These are phyloP conservation scores for Lycocerus yunnanus DNA, from an alignment of 2,888 invertebrate species.

Conservation along the genomic window DNA sequence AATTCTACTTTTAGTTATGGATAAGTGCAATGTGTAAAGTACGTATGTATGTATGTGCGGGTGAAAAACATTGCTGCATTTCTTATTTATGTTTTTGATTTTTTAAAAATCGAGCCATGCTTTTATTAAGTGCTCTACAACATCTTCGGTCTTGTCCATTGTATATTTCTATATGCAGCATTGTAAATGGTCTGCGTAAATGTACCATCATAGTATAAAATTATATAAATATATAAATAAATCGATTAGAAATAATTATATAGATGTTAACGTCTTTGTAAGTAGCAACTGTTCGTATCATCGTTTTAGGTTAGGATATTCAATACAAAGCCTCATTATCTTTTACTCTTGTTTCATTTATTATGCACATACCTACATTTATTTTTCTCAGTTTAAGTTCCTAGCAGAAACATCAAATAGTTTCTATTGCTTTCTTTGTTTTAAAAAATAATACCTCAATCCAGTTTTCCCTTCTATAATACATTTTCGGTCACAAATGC, in stretches of 20 bases:
- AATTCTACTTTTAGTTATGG: conserved; percentile 50
- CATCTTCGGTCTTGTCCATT: conserved; percentile 23
- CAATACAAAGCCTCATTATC: conserved; percentile 54
- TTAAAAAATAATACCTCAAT: not conserved
- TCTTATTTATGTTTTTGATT: conserved; percentile 10
- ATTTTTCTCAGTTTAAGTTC: not conserved
- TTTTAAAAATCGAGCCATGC: conserved; percentile 9
- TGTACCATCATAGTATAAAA: conserved; percentile 53
- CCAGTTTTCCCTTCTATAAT: not conserved
- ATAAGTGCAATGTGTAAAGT: conserved; percentile 55
- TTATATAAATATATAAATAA: conserved; percentile 54
- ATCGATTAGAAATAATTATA: conserved; percentile 55
- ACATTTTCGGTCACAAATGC: too few species aligned
- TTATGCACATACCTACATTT: not conserved
- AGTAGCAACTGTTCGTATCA: conserved; percentile 59
- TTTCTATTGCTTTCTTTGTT: not conserved
- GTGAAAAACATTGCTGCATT: conserved; percentile 20
- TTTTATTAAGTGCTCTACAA: not conserved
- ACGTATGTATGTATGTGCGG: conserved; percentile 22
- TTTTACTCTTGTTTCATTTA: conserved; percentile 30
- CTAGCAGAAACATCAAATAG: not conserved
- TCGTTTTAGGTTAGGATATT: conserved; percentile 55
- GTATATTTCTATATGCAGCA: conserved; percentile 39
- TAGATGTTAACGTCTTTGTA: conserved; percentile 59
- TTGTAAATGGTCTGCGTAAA: conserved; percentile 50